Evolutionary conservation across 2,113 vertebrate species (phyloP).

Genomic region (Eulacestoma nigropectus): DNA sequence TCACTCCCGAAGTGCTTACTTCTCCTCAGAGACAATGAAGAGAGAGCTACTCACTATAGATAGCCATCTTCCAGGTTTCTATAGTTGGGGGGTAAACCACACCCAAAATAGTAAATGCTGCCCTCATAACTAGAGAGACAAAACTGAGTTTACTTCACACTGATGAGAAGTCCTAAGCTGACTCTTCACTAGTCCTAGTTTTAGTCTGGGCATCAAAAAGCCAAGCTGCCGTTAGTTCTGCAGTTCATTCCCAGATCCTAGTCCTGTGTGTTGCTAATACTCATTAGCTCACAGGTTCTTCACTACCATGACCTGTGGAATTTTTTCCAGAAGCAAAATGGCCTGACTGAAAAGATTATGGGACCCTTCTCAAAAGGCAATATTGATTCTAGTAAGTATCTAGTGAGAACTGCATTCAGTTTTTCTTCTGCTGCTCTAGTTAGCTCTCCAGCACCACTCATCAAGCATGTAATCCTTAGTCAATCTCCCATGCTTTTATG

Average conservation of each 20-base stretch:
- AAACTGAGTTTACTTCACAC: not conserved
- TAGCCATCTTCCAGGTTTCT: not conserved
- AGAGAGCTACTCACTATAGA: not conserved
- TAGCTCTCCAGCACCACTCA: not conserved
- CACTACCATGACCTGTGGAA: not conserved
- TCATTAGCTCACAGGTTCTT: not conserved
- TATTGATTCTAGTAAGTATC: not conserved
- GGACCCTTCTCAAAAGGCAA: not conserved
- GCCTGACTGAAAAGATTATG: not conserved
- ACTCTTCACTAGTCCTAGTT: not conserved
- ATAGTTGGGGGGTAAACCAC: accelerated
- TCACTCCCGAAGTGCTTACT: not conserved
- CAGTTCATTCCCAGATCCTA: not conserved
- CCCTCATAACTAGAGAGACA: not conserved
- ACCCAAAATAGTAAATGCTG: not conserved
- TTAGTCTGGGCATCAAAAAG: not conserved
- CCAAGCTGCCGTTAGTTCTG: not conserved
- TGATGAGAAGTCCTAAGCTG: not conserved
- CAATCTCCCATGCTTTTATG: not conserved
- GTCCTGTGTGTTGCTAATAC: not conserved
- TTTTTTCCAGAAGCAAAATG: not conserved
- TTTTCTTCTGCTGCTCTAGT: not conserved
- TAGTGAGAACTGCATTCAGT: not conserved
- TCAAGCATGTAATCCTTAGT: not conserved
- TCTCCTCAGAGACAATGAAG: not conserved